phyloP scores from a whole-genome alignment of 2,113 vertebrate species.

The Chaetura pelagica region DNA sequence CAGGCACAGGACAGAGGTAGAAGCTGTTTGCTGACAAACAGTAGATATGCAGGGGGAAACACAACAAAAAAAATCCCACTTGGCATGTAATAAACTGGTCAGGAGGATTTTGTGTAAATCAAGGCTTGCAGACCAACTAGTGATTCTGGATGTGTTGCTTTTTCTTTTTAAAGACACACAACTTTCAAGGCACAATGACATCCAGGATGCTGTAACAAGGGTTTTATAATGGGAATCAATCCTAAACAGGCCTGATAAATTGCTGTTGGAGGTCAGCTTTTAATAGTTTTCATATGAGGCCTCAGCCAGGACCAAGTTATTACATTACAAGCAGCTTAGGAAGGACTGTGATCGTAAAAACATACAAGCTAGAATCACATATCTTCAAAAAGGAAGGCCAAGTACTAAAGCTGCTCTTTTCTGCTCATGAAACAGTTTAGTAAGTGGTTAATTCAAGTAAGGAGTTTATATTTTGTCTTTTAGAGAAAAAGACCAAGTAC shows the following conservation, averaged over 20 bases:
- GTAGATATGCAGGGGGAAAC: not conserved
- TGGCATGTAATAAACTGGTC: not conserved
- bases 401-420: not conserved
- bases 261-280: not conserved
- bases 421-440: not conserved
- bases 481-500: not conserved
- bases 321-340: slow-evolving; percentile 20
- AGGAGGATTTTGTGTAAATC: not conserved
- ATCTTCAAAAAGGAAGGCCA: not conserved
- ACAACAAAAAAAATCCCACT: not conserved
- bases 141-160: not conserved
- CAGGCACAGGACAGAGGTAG: not conserved
- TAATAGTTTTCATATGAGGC: slow-evolving; percentile 17
- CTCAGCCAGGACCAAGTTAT: slow-evolving; percentile 15
- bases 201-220: not conserved
- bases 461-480: not conserved
- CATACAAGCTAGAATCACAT: not conserved
- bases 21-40: not conserved
- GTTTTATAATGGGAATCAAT: slow-evolving; percentile 49
- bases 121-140: not conserved
- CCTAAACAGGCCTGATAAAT: slow-evolving; percentile 34
- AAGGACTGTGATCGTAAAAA: not conserved
- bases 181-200: not conserved
- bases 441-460: not conserved
- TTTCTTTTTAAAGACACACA: not conserved